phyloP scores from a whole-genome alignment of 2,888 invertebrate genomes.

The Idaea aversata region DNA sequence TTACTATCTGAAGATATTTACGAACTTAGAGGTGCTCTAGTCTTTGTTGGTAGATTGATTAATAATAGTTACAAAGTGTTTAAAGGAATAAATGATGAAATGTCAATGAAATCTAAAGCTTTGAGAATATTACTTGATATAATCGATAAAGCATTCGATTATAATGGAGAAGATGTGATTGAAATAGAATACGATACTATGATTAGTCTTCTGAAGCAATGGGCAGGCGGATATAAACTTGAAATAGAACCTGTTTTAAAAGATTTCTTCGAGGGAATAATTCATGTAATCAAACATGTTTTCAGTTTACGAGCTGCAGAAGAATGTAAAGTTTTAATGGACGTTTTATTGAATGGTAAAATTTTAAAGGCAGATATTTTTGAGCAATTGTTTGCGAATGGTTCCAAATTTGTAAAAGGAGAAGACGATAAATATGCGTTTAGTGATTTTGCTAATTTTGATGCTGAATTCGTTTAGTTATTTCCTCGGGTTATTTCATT shows the following conservation, averaged over 20 bases:
- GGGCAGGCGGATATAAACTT: constrained; percentile 17
- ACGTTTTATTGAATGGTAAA: too few relatives aligned
- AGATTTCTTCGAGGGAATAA: not conserved
- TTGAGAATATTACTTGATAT: constrained; percentile 43
- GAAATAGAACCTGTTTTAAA: constrained; percentile 4
- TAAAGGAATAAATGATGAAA: constrained; percentile 14
- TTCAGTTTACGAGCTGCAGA: constrained; percentile 11
- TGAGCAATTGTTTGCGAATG: too few relatives aligned
- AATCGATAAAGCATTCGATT: constrained; percentile 40
- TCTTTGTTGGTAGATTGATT: constrained; percentile 24
- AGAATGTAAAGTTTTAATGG: not conserved
- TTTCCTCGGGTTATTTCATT: too few relatives aligned
- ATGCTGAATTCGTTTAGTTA: too few relatives aligned
- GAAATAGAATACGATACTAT: constrained; percentile 33
- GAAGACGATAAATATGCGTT: too few relatives aligned
- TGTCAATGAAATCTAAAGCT: constrained; percentile 34
- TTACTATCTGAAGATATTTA: constrained; percentile 12
- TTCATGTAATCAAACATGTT: constrained; percentile 18
- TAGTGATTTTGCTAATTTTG: too few relatives aligned
- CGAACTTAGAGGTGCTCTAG: constrained; percentile 26
- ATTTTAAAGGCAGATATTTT: too few relatives aligned
- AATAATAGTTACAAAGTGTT: constrained; percentile 33
- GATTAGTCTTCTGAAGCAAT: constrained; percentile 28
- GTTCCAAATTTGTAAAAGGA: too few relatives aligned
- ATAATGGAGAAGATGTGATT: constrained; percentile 30